phyloP scores from a whole-genome alignment of 1,140 invertebrate species.

The Pachypeltis micranthus region DNA sequence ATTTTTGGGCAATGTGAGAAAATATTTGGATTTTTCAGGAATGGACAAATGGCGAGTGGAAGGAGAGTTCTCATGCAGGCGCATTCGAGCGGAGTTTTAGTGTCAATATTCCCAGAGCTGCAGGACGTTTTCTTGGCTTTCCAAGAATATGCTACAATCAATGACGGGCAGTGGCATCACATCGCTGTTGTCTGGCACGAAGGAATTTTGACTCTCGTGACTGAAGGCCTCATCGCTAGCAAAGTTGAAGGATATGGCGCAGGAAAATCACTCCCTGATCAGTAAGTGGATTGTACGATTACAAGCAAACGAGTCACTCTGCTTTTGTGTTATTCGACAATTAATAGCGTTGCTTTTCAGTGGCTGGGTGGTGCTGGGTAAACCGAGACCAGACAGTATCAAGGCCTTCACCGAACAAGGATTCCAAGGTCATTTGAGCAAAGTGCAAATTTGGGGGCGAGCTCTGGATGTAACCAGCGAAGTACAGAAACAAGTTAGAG shows the following conservation, averaged over 20 bases:
- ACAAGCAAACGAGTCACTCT: too few species aligned
- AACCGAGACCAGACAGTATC: slow-evolving; percentile 60
- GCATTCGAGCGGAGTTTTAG: slow-evolving; percentile 76
- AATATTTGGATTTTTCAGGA: slow-evolving; percentile 46
- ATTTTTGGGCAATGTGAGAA: too few species aligned
- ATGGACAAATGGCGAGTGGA: slow-evolving; percentile 64
- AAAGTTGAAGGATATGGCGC: slow-evolving; percentile 74
- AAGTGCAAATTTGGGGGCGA: slow-evolving; percentile 87
- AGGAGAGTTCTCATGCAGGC: slow-evolving; percentile 73
- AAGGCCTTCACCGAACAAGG: slow-evolving; percentile 71
- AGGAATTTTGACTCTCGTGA: slow-evolving; percentile 73
- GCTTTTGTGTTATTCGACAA: too few species aligned
- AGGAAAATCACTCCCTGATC: slow-evolving; percentile 60
- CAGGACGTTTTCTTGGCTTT: slow-evolving; percentile 86
- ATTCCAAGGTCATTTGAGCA: slow-evolving; percentile 89
- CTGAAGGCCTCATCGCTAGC: slow-evolving; percentile 84
- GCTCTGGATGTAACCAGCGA: slow-evolving; percentile 82
- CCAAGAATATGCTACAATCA: slow-evolving; percentile 81
- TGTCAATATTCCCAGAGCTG: slow-evolving; percentile 74
- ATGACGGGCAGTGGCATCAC: slow-evolving; percentile 95
- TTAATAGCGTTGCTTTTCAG: slow-evolving; percentile 40
- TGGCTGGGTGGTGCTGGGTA: slow-evolving; percentile 84
- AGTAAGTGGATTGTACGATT: slow-evolving; percentile 40
- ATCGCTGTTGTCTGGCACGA: slow-evolving; percentile 87
- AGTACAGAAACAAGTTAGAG: slow-evolving; percentile 82